Evolutionary conservation across 2,113 vertebrate genomes (phyloP).

Genomic region (Marcusenius ussheri): DNA sequence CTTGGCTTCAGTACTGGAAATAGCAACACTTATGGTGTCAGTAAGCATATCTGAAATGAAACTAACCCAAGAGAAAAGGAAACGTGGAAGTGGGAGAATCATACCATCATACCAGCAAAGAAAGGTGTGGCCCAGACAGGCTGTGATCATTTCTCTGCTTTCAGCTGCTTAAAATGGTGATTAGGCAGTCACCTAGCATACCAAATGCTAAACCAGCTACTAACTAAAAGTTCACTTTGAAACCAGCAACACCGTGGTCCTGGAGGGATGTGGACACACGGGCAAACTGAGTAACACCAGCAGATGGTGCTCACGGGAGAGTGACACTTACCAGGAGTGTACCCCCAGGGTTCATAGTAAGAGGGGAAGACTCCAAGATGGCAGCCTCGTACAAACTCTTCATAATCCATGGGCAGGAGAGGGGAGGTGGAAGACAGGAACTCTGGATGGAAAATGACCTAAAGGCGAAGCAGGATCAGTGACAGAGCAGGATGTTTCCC

Average conservation of each 20-base stretch:
- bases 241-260: not conserved
- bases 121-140: not conserved
- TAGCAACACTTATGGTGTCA: not conserved
- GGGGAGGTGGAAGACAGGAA: slow-evolving; percentile 88
- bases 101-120: not conserved
- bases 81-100: not conserved
- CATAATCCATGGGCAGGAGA: slow-evolving; percentile 84
- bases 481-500: not conserved
- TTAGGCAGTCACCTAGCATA: not conserved
- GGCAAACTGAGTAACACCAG: not conserved
- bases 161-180: not conserved
- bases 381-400: slow-evolving; percentile 87
- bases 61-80: not conserved
- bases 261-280: not conserved
- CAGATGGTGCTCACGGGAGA: not conserved
- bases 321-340: slow-evolving; percentile 73
- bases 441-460: slow-evolving; percentile 90
- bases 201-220: not conserved
- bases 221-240: not conserved
- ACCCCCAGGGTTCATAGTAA: slow-evolving; percentile 91
- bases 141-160: not conserved
- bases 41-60: not conserved
- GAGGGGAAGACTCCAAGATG: slow-evolving; percentile 88
- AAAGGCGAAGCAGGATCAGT: not conserved
- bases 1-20: not conserved